These are phyloP conservation scores for Mechanitis messenoides DNA, from an alignment of 2,888 invertebrate species.

Conservation along the genomic window DNA sequence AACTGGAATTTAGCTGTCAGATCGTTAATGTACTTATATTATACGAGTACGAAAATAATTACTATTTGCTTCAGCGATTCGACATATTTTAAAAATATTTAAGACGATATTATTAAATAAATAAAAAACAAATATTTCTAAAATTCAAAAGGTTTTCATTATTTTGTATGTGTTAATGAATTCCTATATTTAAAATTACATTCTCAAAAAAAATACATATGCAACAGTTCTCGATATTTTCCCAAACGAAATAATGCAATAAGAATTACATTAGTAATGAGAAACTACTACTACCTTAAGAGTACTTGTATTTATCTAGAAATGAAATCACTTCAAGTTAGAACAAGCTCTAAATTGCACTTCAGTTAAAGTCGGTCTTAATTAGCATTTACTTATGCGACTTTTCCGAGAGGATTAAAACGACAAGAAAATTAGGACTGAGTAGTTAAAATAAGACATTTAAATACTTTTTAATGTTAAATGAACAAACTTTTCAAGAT, in stretches of 20 bases:
- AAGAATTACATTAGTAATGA: no score
- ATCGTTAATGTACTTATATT: conserved; percentile 6
- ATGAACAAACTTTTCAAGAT: conserved; percentile 9
- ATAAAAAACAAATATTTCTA: no score
- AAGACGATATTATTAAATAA: no score
- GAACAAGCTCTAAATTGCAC: conserved; percentile 16
- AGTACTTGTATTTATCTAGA: conserved; percentile 8
- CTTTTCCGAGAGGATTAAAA: conserved; percentile 4
- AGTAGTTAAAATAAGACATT: background rate
- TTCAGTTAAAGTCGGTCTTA: conserved; percentile 8
- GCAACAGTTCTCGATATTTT: no score
- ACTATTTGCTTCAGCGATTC: background rate
- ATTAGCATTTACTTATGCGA: conserved; percentile 18
- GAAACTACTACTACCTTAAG: background rate
- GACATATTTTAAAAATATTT: no score
- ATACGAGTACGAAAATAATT: conserved; percentile 9
- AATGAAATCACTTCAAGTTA: conserved; percentile 13
- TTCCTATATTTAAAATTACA: background rate
- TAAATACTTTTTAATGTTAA: conserved; percentile 2
- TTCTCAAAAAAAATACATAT: no score
- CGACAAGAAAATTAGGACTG: conserved; percentile 1
- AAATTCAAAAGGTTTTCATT: no score
- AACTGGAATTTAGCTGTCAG: conserved; percentile 17
- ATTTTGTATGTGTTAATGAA: background rate
- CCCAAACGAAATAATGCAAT: no score